phyloP scores from a whole-genome alignment of 2,888 invertebrate species.

The Dendrolimus pini region DNA sequence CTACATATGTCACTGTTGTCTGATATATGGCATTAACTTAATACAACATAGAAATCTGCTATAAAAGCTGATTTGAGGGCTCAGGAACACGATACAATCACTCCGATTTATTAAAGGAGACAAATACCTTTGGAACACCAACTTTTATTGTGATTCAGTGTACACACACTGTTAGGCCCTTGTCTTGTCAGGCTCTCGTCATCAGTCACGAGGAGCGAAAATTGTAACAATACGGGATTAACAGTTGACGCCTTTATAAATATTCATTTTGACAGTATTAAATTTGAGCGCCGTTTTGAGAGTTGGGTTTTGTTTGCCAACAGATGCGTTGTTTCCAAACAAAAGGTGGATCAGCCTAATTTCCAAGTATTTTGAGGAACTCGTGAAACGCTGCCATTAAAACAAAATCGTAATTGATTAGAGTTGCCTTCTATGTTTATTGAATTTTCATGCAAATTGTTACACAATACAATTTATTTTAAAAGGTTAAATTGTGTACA shows the following conservation, averaged over 20 bases:
- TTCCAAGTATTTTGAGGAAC: slow-evolving; percentile 2
- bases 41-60: too few relatives aligned
- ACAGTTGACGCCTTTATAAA: slow-evolving; percentile 74
- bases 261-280: slow-evolving; percentile 65
- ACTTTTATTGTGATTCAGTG: slow-evolving; percentile 21
- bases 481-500: too few relatives aligned
- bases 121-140: too few relatives aligned
- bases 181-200: slow-evolving; percentile 49
- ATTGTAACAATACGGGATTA: slow-evolving; percentile 70
- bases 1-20: too few relatives aligned
- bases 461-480: too few relatives aligned
- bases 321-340: slow-evolving; percentile 49
- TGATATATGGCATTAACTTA: too few relatives aligned
- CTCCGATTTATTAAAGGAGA: too few relatives aligned
- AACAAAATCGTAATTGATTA: neutral
- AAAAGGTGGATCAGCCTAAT: slow-evolving; percentile 19
- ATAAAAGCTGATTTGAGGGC: too few relatives aligned
- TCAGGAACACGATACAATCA: too few relatives aligned
- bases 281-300: slow-evolving; percentile 50
- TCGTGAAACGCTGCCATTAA: neutral
- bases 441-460: too few relatives aligned
- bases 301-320: slow-evolving; percentile 54
- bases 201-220: slow-evolving; percentile 65
- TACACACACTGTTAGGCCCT: slow-evolving; percentile 44
- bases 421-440: too few relatives aligned